Conservation (phyloP, 2,797 vertebrate species). For the Gallinago stenura region DNA sequence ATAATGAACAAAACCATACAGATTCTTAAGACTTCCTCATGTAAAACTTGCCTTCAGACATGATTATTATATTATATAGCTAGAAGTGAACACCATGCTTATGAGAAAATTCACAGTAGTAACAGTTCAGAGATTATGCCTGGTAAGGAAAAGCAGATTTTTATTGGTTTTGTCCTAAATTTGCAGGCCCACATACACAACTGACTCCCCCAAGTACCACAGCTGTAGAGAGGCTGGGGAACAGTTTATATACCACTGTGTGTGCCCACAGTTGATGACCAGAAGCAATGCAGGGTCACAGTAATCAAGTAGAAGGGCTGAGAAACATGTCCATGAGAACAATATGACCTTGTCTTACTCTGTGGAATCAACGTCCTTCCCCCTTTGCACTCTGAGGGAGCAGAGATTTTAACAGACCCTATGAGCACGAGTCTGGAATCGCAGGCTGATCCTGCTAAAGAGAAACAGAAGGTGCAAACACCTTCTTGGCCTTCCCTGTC, state of each 20-base stretch:
- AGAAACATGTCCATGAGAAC: neutral
- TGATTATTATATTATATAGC: neutral
- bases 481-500: neutral
- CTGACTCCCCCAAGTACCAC: neutral
- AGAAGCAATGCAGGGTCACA: neutral
- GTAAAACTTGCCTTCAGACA: neutral
- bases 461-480: neutral
- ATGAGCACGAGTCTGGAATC: neutral
- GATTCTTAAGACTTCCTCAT: neutral
- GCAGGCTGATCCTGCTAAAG: neutral
- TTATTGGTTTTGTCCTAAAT: neutral
- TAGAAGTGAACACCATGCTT: neutral
- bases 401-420: neutral
- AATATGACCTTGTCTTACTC: neutral
- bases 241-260: neutral
- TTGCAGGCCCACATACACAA: neutral
- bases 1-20: fast-evolving
- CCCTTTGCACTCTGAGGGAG: neutral
- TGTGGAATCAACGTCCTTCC: neutral
- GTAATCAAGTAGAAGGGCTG: neutral
- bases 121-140: neutral
- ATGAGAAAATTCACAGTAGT: neutral
- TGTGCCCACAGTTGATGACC: neutral
- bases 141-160: neutral
- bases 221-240: neutral